phyloP scores from a whole-genome alignment of 2,888 invertebrate genomes.

The Dyspetes luteomarginatus region DNA sequence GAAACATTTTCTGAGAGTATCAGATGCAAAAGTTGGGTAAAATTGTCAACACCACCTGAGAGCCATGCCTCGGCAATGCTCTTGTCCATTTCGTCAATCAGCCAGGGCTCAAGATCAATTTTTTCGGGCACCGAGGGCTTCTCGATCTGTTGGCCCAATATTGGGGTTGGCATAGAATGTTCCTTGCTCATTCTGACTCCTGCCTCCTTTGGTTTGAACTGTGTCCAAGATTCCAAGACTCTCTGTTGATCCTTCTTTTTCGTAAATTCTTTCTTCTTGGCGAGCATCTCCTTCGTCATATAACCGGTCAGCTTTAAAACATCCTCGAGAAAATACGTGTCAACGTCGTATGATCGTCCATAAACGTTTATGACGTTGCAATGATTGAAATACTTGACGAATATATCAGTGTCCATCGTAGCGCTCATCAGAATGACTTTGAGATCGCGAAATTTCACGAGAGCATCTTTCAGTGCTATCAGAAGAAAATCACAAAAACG shows the following conservation, averaged over 20 bases:
- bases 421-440: slow-evolving; percentile 97
- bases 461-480: slow-evolving; percentile 91
- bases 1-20: slow-evolving; percentile 91
- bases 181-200: slow-evolving; percentile 65
- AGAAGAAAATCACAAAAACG: slow-evolving; percentile 96
- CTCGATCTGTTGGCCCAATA: slow-evolving; percentile 78
- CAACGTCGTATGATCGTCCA: slow-evolving; percentile 90
- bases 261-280: slow-evolving; percentile 77
- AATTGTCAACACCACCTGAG: slow-evolving; percentile 87
- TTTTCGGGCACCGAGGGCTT: slow-evolving; percentile 81
- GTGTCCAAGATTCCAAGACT: slow-evolving; percentile 82
- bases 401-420: slow-evolving; percentile 92
- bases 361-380: slow-evolving; percentile 91
- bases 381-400: slow-evolving; percentile 92
- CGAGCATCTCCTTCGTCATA: slow-evolving; percentile 84
- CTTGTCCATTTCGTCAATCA: slow-evolving; percentile 88
- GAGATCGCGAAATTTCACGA: slow-evolving; percentile 89
- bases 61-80: slow-evolving; percentile 87
- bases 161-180: slow-evolving; percentile 74
- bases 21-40: slow-evolving; percentile 90
- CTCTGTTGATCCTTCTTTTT: slow-evolving; percentile 81
- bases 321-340: slow-evolving; percentile 92
- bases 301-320: slow-evolving; percentile 87
- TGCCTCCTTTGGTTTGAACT: slow-evolving; percentile 72
- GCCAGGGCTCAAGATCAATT: slow-evolving; percentile 84